Percentiles rank a stretch among this genome's conserved stretches.
These are phyloP conservation scores for Phoxinus dragarum DNA, from an alignment of 2,797 vertebrate genomes.

Conservation along the genomic window DNA sequence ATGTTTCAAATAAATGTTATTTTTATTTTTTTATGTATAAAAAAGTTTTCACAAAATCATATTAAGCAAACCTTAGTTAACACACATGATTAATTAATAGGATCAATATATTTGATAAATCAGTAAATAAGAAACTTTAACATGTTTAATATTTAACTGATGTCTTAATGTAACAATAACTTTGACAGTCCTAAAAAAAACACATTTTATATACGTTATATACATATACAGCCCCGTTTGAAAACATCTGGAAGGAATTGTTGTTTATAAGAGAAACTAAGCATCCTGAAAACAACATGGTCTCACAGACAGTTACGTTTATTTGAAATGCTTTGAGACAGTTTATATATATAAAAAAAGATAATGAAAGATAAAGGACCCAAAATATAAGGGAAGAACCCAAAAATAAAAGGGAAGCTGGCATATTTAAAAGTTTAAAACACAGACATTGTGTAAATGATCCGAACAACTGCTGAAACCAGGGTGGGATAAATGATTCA, in stretches of 20 bases:
- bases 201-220: background rate
- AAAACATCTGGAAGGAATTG: background rate
- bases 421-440: slow-evolving; percentile 47
- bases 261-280: background rate
- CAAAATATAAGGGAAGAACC: slow-evolving; percentile 38
- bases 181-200: background rate
- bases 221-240: too few relatives aligned
- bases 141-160: background rate
- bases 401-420: slow-evolving; percentile 48
- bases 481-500: slow-evolving; percentile 43
- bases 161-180: too few relatives aligned
- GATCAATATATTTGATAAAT: background rate
- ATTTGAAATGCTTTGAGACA: slow-evolving; percentile 65
- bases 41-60: background rate
- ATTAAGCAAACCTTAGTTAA: background rate
- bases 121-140: background rate
- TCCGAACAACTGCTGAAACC: slow-evolving; percentile 17
- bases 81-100: background rate
- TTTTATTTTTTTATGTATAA: background rate
- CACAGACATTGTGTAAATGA: slow-evolving; percentile 24
- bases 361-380: background rate
- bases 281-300: background rate
- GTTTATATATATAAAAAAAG: slow-evolving; percentile 44
- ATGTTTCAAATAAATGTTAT: background rate
- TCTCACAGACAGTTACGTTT: slow-evolving; percentile 57